Base-by-base conservation (phyloP, 2,888 invertebrate genomes). In the Craniophora ligustri region DNA sequence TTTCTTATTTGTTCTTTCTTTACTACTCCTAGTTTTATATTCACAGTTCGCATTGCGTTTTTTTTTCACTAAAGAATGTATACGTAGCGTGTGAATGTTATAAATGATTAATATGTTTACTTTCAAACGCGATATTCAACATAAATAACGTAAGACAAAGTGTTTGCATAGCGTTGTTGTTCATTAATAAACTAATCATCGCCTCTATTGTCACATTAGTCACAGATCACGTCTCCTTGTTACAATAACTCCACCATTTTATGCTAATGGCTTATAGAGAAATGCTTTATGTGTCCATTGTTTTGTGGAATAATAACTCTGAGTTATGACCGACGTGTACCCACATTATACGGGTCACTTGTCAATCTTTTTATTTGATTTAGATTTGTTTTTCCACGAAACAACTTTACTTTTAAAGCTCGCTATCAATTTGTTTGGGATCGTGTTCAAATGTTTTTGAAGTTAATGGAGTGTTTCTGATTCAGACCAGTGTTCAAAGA, bases 251-350 rank as follows among this genome's bases (percentile, higher is more conserved):
- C 78, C 72, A 80, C 82, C 84, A 82, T 83, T 79, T 82, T 80
- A 86, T 85, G 86, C 82, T 86, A 88, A 89, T 85, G 75, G 89
- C 89, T 89, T 87, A 78, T 88, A 87, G 86, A 84, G 82, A 86
- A 87, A 84, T 86, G 89, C 86, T 91, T 90, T 89, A 89, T 85
- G 83, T 88, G 86, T 86, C 78, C 83, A 88, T 89, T 91, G 91
- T 91, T 84, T 80, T 76, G 84, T 84, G 83, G 78, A 83, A 87
- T 83, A 84, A 89, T 89, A 87, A 88, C 59, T 67, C 67, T 72
- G 72, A 74, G 65, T 76, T 71, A 76, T 78, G 72, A 75, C 79
- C 72, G 75, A 62, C 53, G 64, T 66, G 57, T 59, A 46, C 40
- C 64, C 66, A 70, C 60, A 62, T 67, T 72, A 61, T 54, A 68